Conservation (phyloP, 2,797 vertebrate species). For the Alfaro cultratus region DNA sequence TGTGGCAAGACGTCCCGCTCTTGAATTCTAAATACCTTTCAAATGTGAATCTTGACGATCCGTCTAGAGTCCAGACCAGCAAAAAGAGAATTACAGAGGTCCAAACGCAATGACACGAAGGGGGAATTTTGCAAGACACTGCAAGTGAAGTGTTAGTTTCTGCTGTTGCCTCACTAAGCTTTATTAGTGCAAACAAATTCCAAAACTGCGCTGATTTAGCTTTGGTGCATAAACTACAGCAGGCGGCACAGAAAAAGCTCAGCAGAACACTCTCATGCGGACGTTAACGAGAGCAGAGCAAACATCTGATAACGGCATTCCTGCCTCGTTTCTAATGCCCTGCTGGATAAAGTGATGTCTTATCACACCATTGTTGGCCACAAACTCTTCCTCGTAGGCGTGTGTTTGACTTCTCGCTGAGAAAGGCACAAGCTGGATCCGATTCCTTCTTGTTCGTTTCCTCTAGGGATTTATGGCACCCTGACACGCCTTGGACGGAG, state of each 20-base stretch:
- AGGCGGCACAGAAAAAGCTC: not conserved
- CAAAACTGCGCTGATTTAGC: not conserved
- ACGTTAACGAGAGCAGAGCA: constrained; percentile 49
- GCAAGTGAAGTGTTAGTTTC: not conserved
- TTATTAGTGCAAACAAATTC: not conserved
- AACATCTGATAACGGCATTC: constrained; percentile 59
- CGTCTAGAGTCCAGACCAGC: not conserved
- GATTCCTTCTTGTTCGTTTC: constrained; percentile 56
- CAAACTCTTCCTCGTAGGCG: constrained; percentile 56
- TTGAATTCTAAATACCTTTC: not conserved
- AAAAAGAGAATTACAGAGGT: not conserved
- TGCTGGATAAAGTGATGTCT: constrained; percentile 55
- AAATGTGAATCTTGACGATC: not conserved
- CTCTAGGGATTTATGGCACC: constrained; percentile 59
- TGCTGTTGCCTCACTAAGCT: not conserved
- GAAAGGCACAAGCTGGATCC: constrained; percentile 38
- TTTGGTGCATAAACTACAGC: not conserved
- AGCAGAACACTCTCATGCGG: constrained; percentile 9
- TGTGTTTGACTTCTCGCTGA: constrained; percentile 63
- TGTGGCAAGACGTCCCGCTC: too few relatives aligned
- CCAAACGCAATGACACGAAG: not conserved
- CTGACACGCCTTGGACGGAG: constrained; percentile 62
- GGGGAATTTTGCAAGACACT: not conserved
- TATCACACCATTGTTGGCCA: constrained; percentile 54
- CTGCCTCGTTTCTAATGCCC: constrained; percentile 48